Evolutionary conservation across 2,888 invertebrate genomes (phyloP).

Genomic region (Acanthosoma haemorrhoidale): DNA sequence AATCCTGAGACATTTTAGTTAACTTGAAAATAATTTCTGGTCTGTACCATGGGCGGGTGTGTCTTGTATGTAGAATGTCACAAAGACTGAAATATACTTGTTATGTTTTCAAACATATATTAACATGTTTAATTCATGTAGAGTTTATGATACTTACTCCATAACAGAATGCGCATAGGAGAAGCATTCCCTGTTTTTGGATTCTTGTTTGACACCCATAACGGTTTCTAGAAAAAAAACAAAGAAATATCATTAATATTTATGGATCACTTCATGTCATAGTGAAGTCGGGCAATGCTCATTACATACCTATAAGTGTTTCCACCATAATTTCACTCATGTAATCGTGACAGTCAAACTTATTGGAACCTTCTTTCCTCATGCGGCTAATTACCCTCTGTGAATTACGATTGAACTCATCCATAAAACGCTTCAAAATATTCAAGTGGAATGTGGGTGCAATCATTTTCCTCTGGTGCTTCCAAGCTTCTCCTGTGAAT

Average conservation of each 20-base stretch:
- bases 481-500: conserved; percentile 71
- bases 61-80: background rate
- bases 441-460: conserved; percentile 85
- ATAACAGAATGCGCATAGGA: conserved; percentile 84
- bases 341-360: conserved; percentile 44
- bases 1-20: background rate
- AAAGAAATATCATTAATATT: background rate
- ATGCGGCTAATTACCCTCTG: conserved; percentile 49
- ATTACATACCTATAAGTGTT: conserved; percentile 43
- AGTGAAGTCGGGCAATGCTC: background rate
- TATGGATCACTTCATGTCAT: too few relatives aligned
- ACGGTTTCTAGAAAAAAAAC: conserved; percentile 62
- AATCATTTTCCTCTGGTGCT: conserved; percentile 76
- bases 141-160: conserved; percentile 64
- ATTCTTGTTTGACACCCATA: conserved; percentile 78
- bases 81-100: background rate
- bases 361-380: conserved; percentile 40
- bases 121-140: too few relatives aligned
- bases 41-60: background rate
- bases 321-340: conserved; percentile 45
- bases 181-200: conserved; percentile 73
- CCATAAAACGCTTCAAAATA: conserved; percentile 79
- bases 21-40: background rate
- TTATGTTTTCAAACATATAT: too few relatives aligned
- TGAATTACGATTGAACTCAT: conserved; percentile 71